Conservation (phyloP, 1,140 invertebrate genomes). For the Drosophila sp. region DNA sequence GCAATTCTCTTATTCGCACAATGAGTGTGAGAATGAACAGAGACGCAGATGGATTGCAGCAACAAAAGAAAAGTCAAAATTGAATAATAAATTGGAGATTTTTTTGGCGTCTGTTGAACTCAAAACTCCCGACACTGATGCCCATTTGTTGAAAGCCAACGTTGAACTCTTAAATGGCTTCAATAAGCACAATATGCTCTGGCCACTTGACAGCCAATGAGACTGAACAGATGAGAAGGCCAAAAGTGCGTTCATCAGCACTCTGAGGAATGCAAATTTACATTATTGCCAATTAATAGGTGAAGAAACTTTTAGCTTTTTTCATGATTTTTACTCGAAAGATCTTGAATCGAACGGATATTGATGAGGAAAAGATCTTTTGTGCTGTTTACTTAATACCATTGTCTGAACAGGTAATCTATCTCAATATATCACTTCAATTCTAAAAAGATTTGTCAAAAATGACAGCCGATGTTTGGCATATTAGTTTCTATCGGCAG, state of each 20-base stretch:
- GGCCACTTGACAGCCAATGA: background rate
- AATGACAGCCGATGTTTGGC: too few species aligned
- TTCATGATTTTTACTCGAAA: background rate
- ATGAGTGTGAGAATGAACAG: conserved; percentile 54
- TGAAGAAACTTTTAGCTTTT: conserved; percentile 5
- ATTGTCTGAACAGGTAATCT: background rate
- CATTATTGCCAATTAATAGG: conserved; percentile 7
- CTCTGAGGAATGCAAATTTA: conserved; percentile 14
- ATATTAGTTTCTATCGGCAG: too few species aligned
- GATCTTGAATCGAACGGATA: background rate
- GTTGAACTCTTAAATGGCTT: conserved; percentile 32
- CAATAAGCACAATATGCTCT: conserved; percentile 23
- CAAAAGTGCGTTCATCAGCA: conserved; percentile 26
- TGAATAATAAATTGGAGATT: conserved; percentile 59
- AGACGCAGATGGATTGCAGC: conserved; percentile 30
- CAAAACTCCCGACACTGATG: conserved; percentile 14
- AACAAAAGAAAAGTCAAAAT: conserved; percentile 25
- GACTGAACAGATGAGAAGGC: conserved; percentile 6
- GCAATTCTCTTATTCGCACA: conserved; percentile 7
- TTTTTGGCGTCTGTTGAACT: conserved; percentile 51
- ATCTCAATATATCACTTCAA: too few species aligned
- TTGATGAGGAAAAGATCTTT: background rate
- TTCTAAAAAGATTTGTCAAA: too few species aligned
- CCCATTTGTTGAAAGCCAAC: conserved; percentile 24
- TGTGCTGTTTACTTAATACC: background rate